Evolutionary conservation across 92 coral and sea anemone genomes (phyloP), one percentile per base, ranked within the genome.

Genomic region (Diadumene lineata): DNA sequence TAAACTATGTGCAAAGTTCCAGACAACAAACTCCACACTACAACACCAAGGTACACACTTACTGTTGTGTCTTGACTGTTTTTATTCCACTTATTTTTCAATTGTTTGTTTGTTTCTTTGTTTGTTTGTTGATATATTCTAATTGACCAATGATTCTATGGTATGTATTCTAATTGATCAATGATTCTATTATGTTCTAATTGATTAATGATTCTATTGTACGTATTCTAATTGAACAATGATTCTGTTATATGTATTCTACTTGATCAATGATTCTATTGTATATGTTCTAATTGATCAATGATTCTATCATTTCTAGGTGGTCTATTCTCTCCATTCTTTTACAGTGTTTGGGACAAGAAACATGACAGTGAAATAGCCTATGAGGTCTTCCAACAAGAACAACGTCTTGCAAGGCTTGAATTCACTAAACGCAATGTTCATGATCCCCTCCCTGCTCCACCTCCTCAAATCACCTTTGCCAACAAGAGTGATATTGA

Each of bases 1-100:
- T 68, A 96, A 92, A 82, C 72, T 96, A 63, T 96, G 87, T 80
- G 99, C 97, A 29, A 96, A 96, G 86, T 96, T 96, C 64, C 99
- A 96, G 64, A 94, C 98, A 11, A 92, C 99, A 0, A 92, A 97
- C 33, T 85, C 97, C 0, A 93, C 84, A 34, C 87, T 92, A 43
- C 99, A 96, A 71, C 93, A 92, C 50, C 97, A 89, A 85, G 99
- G 99, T 96, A 69, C 13, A 19, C 6, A 9, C 4, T 58, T 30
- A 38, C n/a, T 53, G 8, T 16, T 2, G 60, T 53, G 60, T 16
- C 22, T 18, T 58, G 26, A 23, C 26, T 58, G 13, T 4, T 4
- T 38, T 38, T 4, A 6, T 38, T 13, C 13, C 13, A 38, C 13
- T 38, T 38, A 38, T 6, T 4, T 38, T 38, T 38, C 13, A 38